Conservation (phyloP, 2,797 vertebrate genomes). For the Muraenolepis orangiensis region DNA sequence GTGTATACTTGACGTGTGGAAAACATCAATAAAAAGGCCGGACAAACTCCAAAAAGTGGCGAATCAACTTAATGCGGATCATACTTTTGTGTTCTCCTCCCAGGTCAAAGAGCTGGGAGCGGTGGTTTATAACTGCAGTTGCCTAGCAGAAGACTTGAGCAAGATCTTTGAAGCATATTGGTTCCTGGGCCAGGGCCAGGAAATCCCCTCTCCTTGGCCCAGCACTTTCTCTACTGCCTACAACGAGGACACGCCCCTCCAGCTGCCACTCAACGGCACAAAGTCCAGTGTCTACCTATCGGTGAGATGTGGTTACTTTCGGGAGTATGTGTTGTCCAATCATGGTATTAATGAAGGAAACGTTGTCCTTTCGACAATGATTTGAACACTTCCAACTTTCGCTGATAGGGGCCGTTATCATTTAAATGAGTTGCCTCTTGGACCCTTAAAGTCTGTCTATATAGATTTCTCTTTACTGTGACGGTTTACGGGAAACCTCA, state of each 20-base stretch:
- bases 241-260: slow-evolving; percentile 82
- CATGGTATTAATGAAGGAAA: too few relatives aligned
- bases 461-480: too few relatives aligned
- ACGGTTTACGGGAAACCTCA: too few relatives aligned
- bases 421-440: too few relatives aligned
- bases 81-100: neutral
- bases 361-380: too few relatives aligned
- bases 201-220: slow-evolving; percentile 84
- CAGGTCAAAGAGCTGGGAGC: slow-evolving; percentile 91
- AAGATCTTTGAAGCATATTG: slow-evolving; percentile 94
- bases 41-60: neutral
- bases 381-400: too few relatives aligned
- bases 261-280: slow-evolving; percentile 80
- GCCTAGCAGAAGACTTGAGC: slow-evolving; percentile 80
- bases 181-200: slow-evolving; percentile 75
- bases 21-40: too few relatives aligned
- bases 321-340: too few relatives aligned
- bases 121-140: slow-evolving; percentile 88
- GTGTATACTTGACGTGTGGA: neutral
- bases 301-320: slow-evolving; percentile 57
- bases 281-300: slow-evolving; percentile 81
- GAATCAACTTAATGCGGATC: neutral
- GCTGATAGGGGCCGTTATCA: too few relatives aligned
- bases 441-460: too few relatives aligned
- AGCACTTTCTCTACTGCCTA: slow-evolving; percentile 77